Evolutionary conservation across 2,113 vertebrate genomes (phyloP), one percentile per base, ranked within the genome.

Genomic region (Heliornis fulica): DNA sequence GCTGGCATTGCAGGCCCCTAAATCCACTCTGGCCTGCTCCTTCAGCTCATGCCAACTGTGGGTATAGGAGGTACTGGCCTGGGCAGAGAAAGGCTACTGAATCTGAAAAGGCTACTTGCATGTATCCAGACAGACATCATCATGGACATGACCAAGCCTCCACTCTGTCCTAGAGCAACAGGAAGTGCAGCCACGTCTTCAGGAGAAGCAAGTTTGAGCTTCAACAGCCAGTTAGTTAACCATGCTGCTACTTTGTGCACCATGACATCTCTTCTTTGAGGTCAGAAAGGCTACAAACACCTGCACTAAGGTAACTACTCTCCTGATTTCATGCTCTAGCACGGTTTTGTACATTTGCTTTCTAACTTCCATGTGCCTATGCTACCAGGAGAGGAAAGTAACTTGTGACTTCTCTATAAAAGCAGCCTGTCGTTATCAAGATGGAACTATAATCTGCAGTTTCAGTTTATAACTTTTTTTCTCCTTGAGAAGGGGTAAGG

Each of bases 111-210:
- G n/a, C n/a, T n/a, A n/a, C n/a, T n/a, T n/a, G n/a, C n/a, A 0
- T 18, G 56, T 11, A 46, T 81, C 61, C 40, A 84, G 41, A 12
- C 4, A 3, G 60, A 68, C 9, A 18, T 23, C n/a, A 10, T 3
- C 32, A 43, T 2, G 48, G 28, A 3, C 51, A 38, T 7, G 28
- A 72, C 32, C 71, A 88, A 83, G 76, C 26, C 63, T 59, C 25
- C 11, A 8, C 50, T 46, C 59, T 46, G 8, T 13, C 56, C 60
- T 71, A 77, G 57, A 85, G 57, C 46, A 45, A 46, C 57, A 79
- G n/a, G 43, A 87, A 34, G 41, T 21, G 54, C 0, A 0, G 28
- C 17, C 26, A 4, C 6, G 51, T n/a, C 45, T 54, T 51, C 29
- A 53, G 51, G 78, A 75, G 78, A 75, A 70, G 21, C 17, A 57